These are phyloP conservation scores for Halocynthia aurantium DNA, from an alignment of 23 tunicate genomes.

Conservation along the genomic window DNA sequence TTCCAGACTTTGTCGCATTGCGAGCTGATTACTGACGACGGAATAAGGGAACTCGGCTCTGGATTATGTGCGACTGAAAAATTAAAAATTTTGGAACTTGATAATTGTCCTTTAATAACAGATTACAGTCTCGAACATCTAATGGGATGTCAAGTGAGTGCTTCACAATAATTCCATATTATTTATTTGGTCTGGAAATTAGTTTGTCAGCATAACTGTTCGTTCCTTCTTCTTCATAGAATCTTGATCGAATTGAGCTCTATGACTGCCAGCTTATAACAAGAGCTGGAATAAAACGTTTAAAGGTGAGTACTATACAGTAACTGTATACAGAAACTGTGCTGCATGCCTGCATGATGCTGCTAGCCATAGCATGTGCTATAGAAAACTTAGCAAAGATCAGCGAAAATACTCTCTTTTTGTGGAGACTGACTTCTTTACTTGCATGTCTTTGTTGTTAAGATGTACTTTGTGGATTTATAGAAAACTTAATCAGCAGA, in stretches of 20 bases:
- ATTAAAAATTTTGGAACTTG: constrained; percentile 73
- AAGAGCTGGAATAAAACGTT: constrained; percentile 43
- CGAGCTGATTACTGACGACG: constrained; percentile 88
- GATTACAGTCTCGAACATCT: constrained; percentile 70
- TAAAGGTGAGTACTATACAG: constrained; percentile 41
- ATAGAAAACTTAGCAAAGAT: too few relatives aligned
- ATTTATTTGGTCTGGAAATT: background rate
- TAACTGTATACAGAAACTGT: background rate
- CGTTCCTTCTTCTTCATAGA: constrained; percentile 13
- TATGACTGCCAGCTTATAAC: constrained; percentile 92
- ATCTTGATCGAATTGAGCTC: constrained; percentile 72
- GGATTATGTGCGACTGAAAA: constrained; percentile 56
- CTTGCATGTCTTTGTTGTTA: constrained; percentile 2
- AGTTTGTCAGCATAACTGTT: background rate
- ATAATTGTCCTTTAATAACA: constrained; percentile 83
- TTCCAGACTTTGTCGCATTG: constrained; percentile 96
- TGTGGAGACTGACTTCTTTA: background rate
- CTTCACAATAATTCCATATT: background rate
- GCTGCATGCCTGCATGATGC: too few relatives aligned
- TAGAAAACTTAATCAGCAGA: too few relatives aligned
- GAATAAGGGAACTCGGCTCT: constrained; percentile 70
- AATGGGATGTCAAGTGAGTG: constrained; percentile 56
- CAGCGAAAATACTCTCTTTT: too few relatives aligned
- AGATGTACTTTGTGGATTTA: background rate
- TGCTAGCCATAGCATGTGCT: too few relatives aligned